A percentile compares a stretch with the other conserved stretches of the same genome.
These are phyloP conservation scores for Cosmia pyralina DNA, from an alignment of 2,888 invertebrate genomes.

Conservation along the genomic window DNA sequence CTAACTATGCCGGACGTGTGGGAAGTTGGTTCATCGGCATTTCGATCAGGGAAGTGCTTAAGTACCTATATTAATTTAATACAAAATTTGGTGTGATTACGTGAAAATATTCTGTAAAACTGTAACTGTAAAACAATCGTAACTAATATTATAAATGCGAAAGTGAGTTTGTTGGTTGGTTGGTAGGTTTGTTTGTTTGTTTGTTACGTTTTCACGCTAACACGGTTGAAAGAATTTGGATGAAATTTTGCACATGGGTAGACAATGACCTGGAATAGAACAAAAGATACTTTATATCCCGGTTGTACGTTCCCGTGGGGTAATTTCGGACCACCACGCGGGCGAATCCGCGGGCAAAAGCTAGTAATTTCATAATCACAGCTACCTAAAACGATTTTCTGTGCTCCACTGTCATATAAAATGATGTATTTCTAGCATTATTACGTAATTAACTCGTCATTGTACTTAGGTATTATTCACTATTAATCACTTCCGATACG, in stretches of 20 bases:
- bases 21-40: not conserved
- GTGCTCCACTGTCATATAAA: not conserved
- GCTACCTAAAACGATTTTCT: not conserved
- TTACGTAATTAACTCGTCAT: constrained; percentile 45
- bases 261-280: no score
- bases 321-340: no score
- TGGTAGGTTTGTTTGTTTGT: no score
- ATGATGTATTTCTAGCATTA: constrained; percentile 22
- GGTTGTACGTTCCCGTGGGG: no score
- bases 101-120: constrained; percentile 6
- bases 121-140: constrained; percentile 6
- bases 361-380: not conserved
- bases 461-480: constrained; percentile 14
- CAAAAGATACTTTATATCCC: no score
- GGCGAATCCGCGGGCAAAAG: no score
- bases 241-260: no score
- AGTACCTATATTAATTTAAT: not conserved
- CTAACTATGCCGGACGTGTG: not conserved
- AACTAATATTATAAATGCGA: no score
- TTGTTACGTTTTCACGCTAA: no score
- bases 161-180: no score
- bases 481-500: constrained; percentile 35
- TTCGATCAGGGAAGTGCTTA: not conserved
- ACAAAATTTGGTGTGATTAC: not conserved
- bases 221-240: no score